phyloP scores from a whole-genome alignment of 2,797 vertebrate genomes.

The Falco columbarius region DNA sequence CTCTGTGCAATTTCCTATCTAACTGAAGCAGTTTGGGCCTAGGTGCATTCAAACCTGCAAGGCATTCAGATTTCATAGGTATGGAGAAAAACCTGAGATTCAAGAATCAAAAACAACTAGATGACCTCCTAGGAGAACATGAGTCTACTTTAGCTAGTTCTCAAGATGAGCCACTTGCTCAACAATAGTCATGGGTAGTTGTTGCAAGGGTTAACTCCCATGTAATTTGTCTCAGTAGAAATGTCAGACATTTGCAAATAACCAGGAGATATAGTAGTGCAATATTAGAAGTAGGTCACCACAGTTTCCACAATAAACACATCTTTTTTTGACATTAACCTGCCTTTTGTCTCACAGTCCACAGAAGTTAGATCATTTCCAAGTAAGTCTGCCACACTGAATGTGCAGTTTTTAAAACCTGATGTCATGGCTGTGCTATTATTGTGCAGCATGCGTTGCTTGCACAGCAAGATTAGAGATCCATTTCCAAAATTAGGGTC shows the following conservation, averaged over 20 bases:
- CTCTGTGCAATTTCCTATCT: not conserved
- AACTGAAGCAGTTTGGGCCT: not conserved
- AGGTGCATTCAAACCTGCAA: not conserved
- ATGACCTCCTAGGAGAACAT: not conserved
- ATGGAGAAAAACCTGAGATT: not conserved
- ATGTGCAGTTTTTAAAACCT: not conserved
- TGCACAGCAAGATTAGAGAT: not conserved
- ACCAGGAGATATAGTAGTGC: not conserved
- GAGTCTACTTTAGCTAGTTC: not conserved
- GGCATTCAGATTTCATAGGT: not conserved
- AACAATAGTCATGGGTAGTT: not conserved
- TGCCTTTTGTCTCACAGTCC: not conserved
- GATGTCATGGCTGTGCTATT: not conserved
- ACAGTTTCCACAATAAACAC: not conserved
- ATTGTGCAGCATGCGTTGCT: not conserved
- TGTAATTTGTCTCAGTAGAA: not conserved
- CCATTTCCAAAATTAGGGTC: constrained; percentile 15
- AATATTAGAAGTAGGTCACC: not conserved
- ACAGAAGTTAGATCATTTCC: not conserved
- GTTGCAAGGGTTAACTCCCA: not conserved
- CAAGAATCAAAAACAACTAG: not conserved
- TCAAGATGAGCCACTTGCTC: not conserved
- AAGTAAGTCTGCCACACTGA: not conserved
- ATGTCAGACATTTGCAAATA: not conserved
- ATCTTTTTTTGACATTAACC: not conserved